phyloP scores from a whole-genome alignment of 2,797 vertebrate genomes.

The Lacerta viridis region DNA sequence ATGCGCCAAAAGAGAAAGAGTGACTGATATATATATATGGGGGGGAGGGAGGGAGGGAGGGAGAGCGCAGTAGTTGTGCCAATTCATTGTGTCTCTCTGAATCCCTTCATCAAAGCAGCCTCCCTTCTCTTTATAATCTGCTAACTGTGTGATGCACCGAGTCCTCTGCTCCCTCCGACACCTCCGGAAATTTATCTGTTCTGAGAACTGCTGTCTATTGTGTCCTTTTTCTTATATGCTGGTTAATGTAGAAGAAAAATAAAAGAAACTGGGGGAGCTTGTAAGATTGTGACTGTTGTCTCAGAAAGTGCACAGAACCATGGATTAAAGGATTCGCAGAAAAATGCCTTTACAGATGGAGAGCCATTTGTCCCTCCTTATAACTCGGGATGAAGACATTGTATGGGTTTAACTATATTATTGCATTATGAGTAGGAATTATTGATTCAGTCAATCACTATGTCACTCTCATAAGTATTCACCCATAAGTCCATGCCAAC shows the following conservation, averaged over 20 bases:
- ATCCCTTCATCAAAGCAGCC: slow-evolving; percentile 63
- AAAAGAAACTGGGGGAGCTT: slow-evolving; percentile 35
- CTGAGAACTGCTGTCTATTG: slow-evolving; percentile 54
- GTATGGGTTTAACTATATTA: neutral
- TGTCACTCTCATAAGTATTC: neutral
- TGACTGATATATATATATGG: neutral
- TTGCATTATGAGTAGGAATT: neutral
- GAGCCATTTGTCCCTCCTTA: slow-evolving; percentile 12
- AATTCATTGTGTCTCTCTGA: slow-evolving; percentile 52
- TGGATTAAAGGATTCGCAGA: slow-evolving; percentile 19
- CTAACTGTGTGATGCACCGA: slow-evolving; percentile 41
- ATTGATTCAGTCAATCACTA: neutral
- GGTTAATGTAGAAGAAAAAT: slow-evolving; percentile 30
- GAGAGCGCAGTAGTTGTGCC: neutral
- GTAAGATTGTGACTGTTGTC: slow-evolving; percentile 22
- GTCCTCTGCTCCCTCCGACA: slow-evolving; percentile 15
- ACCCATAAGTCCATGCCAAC: neutral
- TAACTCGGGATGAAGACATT: neutral
- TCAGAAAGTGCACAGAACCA: neutral
- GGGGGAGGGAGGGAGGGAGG: no score
- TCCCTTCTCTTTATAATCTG: slow-evolving; percentile 63
- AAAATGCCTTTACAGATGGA: slow-evolving; percentile 17
- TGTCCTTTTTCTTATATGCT: slow-evolving; percentile 13
- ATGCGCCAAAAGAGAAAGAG: slow-evolving; percentile 37
- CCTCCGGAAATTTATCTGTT: slow-evolving; percentile 60